Evolutionary conservation across 2,113 vertebrate species (phyloP).

Genomic region (Chloebia gouldiae): DNA sequence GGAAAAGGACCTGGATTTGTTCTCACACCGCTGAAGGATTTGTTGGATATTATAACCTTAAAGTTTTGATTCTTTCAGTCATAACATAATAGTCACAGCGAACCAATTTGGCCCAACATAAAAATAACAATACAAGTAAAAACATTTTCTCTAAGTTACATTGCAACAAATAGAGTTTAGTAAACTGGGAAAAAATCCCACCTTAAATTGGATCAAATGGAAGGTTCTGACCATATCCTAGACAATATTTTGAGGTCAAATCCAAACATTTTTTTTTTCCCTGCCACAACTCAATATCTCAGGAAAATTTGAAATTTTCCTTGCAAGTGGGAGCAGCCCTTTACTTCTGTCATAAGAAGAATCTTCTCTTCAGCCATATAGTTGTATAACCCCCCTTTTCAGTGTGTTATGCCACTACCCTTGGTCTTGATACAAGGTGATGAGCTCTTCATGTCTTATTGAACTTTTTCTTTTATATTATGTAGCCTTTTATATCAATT

Average conservation of each 20-base stretch:
- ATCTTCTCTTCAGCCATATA: neutral
- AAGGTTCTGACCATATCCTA: neutral
- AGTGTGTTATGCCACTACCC: neutral
- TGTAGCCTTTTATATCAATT: neutral
- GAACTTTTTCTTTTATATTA: neutral
- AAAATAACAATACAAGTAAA: neutral
- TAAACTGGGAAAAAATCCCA: accelerated
- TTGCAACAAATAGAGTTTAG: neutral
- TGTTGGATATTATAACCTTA: accelerated
- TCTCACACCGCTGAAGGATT: neutral
- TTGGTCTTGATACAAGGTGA: accelerated
- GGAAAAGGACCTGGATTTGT: neutral
- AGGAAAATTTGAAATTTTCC: neutral
- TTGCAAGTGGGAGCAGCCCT: neutral
- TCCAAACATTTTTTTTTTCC: neutral
- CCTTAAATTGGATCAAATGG: neutral
- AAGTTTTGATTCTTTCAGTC: neutral
- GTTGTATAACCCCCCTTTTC: neutral
- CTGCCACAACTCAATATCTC: neutral
- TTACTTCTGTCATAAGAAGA: neutral
- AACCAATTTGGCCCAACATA: neutral
- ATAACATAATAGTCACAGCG: neutral
- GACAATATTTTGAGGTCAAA: neutral
- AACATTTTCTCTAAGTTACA: neutral
- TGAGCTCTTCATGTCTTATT: neutral